A percentile compares a stretch with the other conserved stretches of the same genome.
phyloP scores from a whole-genome alignment of 1,140 invertebrate genomes.

The Conus ventricosus region DNA sequence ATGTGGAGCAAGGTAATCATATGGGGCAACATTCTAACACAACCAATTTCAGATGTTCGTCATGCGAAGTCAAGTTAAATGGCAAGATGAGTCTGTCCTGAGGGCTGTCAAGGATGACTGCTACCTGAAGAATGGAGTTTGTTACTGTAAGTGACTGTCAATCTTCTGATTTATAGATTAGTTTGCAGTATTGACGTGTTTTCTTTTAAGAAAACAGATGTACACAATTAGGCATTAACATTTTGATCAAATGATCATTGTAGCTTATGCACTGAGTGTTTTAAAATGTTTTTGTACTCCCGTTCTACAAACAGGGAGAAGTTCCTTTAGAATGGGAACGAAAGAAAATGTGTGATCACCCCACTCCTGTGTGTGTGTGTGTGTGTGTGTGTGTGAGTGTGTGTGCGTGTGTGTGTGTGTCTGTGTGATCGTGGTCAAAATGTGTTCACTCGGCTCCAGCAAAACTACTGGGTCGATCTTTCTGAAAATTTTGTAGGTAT shows the following conservation, averaged over 20 bases:
- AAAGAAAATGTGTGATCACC: too few relatives aligned
- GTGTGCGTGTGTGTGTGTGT: too few relatives aligned
- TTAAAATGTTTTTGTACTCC: too few relatives aligned
- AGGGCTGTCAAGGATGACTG: conserved; percentile 87
- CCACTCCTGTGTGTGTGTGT: too few relatives aligned
- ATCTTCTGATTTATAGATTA: background rate
- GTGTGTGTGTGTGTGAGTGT: too few relatives aligned
- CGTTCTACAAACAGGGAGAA: too few relatives aligned
- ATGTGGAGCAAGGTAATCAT: conserved; percentile 95
- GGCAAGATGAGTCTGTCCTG: conserved; percentile 79
- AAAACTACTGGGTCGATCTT: too few relatives aligned
- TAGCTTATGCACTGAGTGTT: too few relatives aligned
- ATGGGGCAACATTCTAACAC: conserved; percentile 99
- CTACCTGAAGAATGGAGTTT: conserved; percentile 89
- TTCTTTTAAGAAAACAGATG: background rate
- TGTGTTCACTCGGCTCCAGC: too few relatives aligned
- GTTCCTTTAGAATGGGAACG: too few relatives aligned
- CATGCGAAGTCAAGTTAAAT: conserved; percentile 81
- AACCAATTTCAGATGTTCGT: conserved; percentile 95
- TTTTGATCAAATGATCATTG: background rate
- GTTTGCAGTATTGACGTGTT: background rate
- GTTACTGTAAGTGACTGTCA: conserved; percentile 77
- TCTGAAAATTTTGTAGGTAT: too few relatives aligned
- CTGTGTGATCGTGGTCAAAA: too few relatives aligned
- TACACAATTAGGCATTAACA: background rate